phyloP scores from a whole-genome alignment of 2,113 vertebrate genomes.

The Oxyura jamaicensis region DNA sequence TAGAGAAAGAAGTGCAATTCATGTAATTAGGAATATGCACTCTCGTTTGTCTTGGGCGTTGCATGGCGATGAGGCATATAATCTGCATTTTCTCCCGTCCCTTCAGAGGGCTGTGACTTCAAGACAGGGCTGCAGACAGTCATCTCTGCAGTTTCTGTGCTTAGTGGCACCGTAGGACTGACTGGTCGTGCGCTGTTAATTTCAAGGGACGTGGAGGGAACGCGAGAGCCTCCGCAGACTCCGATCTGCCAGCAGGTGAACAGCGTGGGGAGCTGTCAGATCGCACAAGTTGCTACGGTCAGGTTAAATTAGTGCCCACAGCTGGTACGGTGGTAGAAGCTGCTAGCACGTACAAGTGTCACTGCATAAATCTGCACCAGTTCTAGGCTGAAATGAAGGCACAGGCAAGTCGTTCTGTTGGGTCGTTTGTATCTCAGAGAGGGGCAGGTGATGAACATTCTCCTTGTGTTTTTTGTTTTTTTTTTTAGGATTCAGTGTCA shows the following conservation, averaged over 20 bases:
- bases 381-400: background rate
- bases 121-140: background rate
- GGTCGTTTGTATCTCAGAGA: background rate
- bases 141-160: background rate
- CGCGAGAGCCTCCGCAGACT: background rate
- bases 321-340: background rate
- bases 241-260: background rate
- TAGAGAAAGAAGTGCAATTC: background rate
- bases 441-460: background rate
- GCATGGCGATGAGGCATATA: background rate
- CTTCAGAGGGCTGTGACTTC: background rate
- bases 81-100: background rate
- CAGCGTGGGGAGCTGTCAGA: background rate
- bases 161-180: background rate
- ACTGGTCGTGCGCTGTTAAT: background rate
- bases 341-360: background rate
- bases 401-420: accelerated
- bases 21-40: background rate
- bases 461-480: no score
- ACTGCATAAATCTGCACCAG: background rate
- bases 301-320: constrained; percentile 11
- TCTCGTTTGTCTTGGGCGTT: accelerated
- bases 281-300: background rate
- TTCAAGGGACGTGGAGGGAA: background rate
- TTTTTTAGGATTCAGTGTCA: background rate